A percentile compares a stretch with the other conserved stretches of the same genome.
phyloP scores from a whole-genome alignment of 2,113 vertebrate genomes.

The Eudyptes chrysolophus region DNA sequence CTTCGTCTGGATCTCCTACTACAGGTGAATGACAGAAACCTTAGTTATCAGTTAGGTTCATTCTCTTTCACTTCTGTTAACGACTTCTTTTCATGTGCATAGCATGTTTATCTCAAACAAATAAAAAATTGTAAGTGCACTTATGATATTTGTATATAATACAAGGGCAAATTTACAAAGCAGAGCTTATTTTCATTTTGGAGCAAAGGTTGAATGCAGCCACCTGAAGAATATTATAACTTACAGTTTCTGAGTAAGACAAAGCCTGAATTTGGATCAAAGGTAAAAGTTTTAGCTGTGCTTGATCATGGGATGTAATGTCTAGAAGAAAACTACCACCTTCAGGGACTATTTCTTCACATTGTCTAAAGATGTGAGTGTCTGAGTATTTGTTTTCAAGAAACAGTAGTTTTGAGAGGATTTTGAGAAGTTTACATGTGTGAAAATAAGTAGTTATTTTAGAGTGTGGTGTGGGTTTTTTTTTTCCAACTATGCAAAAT shows the following conservation, averaged over 20 bases:
- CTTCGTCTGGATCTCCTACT: background rate
- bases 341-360: background rate
- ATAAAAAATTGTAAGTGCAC: background rate
- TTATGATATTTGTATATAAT: background rate
- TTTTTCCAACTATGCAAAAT: background rate
- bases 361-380: background rate
- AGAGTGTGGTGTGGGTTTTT: background rate
- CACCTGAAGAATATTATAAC: background rate
- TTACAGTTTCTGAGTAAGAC: background rate
- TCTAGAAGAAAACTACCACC: background rate
- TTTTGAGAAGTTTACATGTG: background rate
- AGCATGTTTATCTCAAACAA: background rate
- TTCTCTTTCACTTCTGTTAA: background rate
- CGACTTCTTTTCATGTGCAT: background rate
- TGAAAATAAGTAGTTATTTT: background rate
- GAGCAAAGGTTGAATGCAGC: background rate
- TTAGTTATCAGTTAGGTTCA: background rate
- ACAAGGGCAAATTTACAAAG: background rate
- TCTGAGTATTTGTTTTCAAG: background rate
- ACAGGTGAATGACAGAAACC: background rate
- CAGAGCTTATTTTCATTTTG: background rate
- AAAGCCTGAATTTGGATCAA: background rate
- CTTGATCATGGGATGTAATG: background rate
- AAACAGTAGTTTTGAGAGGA: background rate
- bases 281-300: background rate